A percentile compares a stretch with the other conserved stretches of the same genome.
phyloP scores from a whole-genome alignment of 2,797 vertebrate genomes.

The Capromys pilorides region DNA sequence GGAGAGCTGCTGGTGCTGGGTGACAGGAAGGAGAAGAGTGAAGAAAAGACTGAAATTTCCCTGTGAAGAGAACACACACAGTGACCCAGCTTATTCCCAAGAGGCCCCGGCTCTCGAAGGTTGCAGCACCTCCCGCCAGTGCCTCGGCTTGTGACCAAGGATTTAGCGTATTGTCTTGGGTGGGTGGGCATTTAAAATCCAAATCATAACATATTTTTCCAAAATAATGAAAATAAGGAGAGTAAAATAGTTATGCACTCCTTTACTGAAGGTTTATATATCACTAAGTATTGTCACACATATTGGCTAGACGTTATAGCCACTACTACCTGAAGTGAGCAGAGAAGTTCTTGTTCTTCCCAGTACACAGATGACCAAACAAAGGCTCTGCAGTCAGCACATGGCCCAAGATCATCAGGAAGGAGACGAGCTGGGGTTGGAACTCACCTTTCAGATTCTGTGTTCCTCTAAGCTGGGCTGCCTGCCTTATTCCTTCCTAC shows the following conservation, averaged over 20 bases:
- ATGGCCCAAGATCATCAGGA: accelerated
- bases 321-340: background rate
- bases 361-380: background rate
- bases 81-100: background rate
- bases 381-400: background rate
- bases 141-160: background rate
- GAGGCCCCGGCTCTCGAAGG: background rate
- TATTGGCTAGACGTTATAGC: background rate
- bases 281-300: background rate
- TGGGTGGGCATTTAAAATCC: background rate
- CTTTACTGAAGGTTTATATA: background rate
- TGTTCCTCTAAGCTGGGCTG: accelerated
- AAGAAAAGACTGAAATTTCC: no score
- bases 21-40: background rate
- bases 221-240: background rate
- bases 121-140: background rate
- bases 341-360: background rate
- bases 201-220: background rate
- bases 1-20: background rate
- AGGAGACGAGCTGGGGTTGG: accelerated
- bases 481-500: background rate
- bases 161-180: background rate
- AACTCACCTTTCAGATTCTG: background rate
- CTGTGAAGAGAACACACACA: background rate
- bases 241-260: background rate